Percentiles rank a stretch among this genome's conserved stretches.
These are phyloP conservation scores for Carduelis carduelis DNA, from an alignment of 2,797 vertebrate species.

Conservation along the genomic window DNA sequence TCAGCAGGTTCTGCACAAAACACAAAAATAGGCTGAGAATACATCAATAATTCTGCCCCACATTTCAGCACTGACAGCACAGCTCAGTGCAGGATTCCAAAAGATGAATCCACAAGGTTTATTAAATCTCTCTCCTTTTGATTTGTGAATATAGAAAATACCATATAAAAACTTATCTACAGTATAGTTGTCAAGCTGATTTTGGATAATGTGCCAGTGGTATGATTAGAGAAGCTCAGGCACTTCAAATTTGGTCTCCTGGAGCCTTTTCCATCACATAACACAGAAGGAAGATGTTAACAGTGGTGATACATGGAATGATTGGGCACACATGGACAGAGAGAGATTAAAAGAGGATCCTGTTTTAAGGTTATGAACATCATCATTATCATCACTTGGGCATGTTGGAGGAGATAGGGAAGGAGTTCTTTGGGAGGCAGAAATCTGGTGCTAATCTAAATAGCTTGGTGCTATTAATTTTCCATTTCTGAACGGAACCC, in stretches of 20 bases:
- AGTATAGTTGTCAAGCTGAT: neutral
- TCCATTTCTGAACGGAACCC: neutral
- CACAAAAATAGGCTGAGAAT: neutral
- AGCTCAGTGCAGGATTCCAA: neutral
- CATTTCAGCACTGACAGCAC: neutral
- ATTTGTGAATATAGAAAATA: neutral
- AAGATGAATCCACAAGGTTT: neutral
- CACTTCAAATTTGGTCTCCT: neutral
- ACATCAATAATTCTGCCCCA: neutral
- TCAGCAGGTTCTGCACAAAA: neutral
- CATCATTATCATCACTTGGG: neutral
- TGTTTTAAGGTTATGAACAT: neutral
- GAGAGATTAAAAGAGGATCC: neutral
- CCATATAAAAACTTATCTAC: neutral
- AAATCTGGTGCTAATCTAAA: neutral
- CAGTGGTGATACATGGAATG: neutral
- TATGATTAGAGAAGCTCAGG: neutral
- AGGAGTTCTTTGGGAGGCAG: neutral
- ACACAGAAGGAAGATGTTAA: neutral
- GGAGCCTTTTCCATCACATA: neutral
- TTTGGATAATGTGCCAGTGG: neutral
- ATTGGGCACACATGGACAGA: neutral
- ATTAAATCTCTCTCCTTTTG: neutral
- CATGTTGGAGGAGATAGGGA: neutral
- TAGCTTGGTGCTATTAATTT: neutral